Evolutionary conservation across 2,797 vertebrate species (phyloP).

Genomic region (Parotocinclus haroldoi): DNA sequence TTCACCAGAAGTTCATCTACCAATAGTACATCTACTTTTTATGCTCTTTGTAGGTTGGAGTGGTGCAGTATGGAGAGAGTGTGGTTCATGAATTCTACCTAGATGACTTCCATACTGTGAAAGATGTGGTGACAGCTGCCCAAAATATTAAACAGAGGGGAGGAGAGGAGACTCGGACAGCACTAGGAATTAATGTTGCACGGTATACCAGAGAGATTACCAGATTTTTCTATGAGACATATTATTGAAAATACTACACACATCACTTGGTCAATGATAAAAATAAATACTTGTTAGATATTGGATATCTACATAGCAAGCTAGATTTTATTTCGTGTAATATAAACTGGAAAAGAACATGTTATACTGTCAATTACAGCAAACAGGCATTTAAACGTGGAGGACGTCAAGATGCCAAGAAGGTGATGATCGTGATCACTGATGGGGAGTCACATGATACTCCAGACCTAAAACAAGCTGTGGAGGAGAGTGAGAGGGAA

Average conservation of each 20-base stretch:
- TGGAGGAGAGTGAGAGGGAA: conserved; percentile 83
- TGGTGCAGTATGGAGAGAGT: conserved; percentile 86
- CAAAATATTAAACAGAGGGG: conserved; percentile 85
- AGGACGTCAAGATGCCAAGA: conserved; percentile 89
- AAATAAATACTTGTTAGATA: too few relatives aligned
- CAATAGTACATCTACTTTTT: not conserved
- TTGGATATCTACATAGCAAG: too few relatives aligned
- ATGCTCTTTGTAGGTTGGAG: conserved; percentile 74
- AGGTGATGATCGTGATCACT: conserved; percentile 97
- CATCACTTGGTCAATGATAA: too few relatives aligned
- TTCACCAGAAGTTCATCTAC: too few relatives aligned
- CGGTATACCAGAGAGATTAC: conserved; percentile 52
- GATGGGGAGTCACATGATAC: conserved; percentile 97
- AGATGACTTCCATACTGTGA: conserved; percentile 83
- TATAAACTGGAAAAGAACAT: not conserved
- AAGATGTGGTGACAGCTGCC: conserved; percentile 84
- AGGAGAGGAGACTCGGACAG: conserved; percentile 88
- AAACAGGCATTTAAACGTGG: conserved; percentile 82
- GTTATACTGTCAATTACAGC: conserved; percentile 57
- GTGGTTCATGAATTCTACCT: conserved; percentile 89
- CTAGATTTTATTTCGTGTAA: not conserved
- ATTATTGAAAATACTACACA: too few relatives aligned
- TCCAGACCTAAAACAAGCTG: conserved; percentile 81
- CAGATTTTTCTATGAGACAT: too few relatives aligned
- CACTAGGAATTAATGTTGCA: conserved; percentile 70